Evolutionary conservation across 2,113 vertebrate species (phyloP), one percentile per base, ranked within the genome.

Genomic region (Plecturocebus donacophilus): DNA sequence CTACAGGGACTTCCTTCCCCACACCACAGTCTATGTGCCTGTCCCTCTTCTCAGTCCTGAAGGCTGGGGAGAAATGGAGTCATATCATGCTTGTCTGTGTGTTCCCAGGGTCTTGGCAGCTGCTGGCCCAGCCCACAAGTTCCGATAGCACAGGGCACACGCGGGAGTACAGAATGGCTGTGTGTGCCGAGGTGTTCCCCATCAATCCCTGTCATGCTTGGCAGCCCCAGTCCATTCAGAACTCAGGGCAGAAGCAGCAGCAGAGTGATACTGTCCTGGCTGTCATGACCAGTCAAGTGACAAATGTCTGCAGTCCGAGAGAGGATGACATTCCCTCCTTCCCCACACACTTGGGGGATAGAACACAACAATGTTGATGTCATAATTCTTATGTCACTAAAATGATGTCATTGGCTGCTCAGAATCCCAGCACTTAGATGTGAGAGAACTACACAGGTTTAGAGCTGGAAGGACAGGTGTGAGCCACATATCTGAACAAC

Each of bases 81-180:
- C 58, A 45, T 1, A 0, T 45, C 0, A 1, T 23, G 35, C 19
- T 30, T 30, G 32, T 6, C 45, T 35, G 8, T 8, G 49, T 3
- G 8, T 38, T 19, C 27, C 73, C 38, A 11, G 10, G 52, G 17
- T 4, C 38, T 75, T 19, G 38, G 30, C 30, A n/a, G 64, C 25
- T 30, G 40, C 54, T 20, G 38, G 9, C 7, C 47, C 10, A 4
- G 45, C 23, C 73, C 23, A 2, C 1, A 8, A 27, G 38, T 30
- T 75, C 30, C 25, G 3, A 23, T 5, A 8, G 23, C 6, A 10
- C 12, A 0, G 38, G 61, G 21, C 1, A 1, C 0, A 4, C 23
- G 47, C 71, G 3, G 4, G 30, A 49, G 20, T 5, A 3, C n/a
- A 77, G 56, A 3, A 2, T 1, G 19, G n/a, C 40, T 32, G n/a